These are phyloP conservation scores for Poecilia latipinna DNA, from an alignment of 2,113 vertebrate genomes.

Conservation along the genomic window DNA sequence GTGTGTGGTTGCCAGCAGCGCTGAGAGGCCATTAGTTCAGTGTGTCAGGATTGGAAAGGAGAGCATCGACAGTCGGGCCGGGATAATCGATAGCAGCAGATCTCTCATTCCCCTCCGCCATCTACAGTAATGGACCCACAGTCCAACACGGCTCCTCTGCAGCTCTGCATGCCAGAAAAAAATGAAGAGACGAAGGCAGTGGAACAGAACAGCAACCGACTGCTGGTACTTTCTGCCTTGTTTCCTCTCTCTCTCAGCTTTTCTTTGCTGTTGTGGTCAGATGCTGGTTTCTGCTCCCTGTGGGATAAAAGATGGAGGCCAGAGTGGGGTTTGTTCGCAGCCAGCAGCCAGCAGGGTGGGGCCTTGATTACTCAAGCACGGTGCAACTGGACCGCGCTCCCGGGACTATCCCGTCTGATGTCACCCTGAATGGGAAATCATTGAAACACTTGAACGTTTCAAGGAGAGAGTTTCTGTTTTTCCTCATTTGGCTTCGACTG, in stretches of 20 bases:
- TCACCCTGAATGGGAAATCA: slow-evolving; percentile 56
- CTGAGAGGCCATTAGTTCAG: slow-evolving; percentile 51
- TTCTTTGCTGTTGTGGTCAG: slow-evolving; percentile 26
- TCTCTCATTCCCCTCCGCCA: slow-evolving; percentile 62
- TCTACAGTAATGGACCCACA: slow-evolving; percentile 27
- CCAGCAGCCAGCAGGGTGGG: slow-evolving; percentile 60
- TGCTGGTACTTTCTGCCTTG: neutral
- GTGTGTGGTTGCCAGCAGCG: slow-evolving; percentile 37
- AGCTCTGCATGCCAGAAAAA: slow-evolving; percentile 6
- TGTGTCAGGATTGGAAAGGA: slow-evolving; percentile 59
- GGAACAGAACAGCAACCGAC: neutral
- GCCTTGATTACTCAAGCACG: slow-evolving; percentile 41
- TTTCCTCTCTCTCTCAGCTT: slow-evolving; percentile 19
- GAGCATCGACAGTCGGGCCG: slow-evolving; percentile 59
- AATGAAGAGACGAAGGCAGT: slow-evolving; percentile 24
- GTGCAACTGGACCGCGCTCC: slow-evolving; percentile 46
- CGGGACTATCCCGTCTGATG: slow-evolving; percentile 64
- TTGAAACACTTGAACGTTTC: slow-evolving; percentile 49
- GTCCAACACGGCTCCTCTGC: slow-evolving; percentile 31
- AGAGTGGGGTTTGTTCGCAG: slow-evolving; percentile 21
- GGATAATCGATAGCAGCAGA: slow-evolving; percentile 50
- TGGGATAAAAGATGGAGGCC: slow-evolving; percentile 27
- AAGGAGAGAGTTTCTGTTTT: neutral
- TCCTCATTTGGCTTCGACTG: neutral
- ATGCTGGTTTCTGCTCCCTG: slow-evolving; percentile 16